Base-by-base conservation (phyloP, 92 coral and sea anemone species). In the Scolanthus callimorphus region DNA sequence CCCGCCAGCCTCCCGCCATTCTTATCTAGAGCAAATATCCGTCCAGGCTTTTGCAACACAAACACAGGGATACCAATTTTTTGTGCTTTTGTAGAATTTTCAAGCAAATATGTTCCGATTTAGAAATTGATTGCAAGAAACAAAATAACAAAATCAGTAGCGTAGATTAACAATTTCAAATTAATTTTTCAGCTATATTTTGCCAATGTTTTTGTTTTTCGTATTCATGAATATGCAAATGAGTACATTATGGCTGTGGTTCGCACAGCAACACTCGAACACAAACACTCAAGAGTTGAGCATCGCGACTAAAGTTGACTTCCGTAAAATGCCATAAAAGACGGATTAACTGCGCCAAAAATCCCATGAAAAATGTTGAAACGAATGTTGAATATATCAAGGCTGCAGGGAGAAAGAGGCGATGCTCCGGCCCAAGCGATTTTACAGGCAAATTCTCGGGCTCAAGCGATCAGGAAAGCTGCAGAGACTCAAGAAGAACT, bases 341-440 rank as follows among this genome's bases (percentile, higher is more conserved):
- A n/a, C 15, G 15, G 41, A 6, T 34, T 34, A 34, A 34, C 41
- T 34, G 41, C 41, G 15, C 15, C 41, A 34, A 34, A 34, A 6
- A 6, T 6, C 6, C 41, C 8, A 6, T 34, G 6, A 34, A 34
- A 34, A 34, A 34, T 34, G 41, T 34, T 34, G 15, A 46, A 46
- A 20, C 12, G 23, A 46, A 58, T 80, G 67, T 26, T 72, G 20
- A 63, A 49, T 39, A 71, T 85, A 67, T n/a, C n/a, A n/a, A n/a
- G n/a, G n/a, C n/a, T n/a, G n/a, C 45, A 72, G 2, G 55, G 82
- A 55, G 79, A 67, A 10, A 53, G 83, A 15, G 98, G 98, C 28
- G 98, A 92, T 62, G 98, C 73, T 6, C 98, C 98, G 2, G 91
- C 98, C 10, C 79, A 80, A 27, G 94, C 96, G 11, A 73, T 88